Conservation (phyloP, 1,140 invertebrate genomes). For the Geopemphigus sp. region DNA sequence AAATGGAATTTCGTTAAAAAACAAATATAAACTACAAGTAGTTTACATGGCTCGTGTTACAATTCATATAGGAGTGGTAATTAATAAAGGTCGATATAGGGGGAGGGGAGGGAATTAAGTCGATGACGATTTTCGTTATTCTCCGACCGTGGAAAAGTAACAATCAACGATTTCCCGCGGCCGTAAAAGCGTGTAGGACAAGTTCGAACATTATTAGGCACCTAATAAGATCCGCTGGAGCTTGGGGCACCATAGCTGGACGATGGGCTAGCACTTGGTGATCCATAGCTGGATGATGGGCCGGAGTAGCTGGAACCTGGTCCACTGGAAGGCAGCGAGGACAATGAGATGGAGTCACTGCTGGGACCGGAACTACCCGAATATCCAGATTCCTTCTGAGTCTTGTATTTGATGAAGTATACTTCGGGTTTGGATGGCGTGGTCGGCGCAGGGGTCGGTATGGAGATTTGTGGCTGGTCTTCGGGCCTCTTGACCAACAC, state of each 20-base stretch:
- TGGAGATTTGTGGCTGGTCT: constrained; percentile 71
- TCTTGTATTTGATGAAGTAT: constrained; percentile 84
- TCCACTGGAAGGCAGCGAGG: constrained; percentile 51
- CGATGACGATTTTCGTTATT: background rate
- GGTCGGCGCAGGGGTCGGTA: constrained; percentile 72
- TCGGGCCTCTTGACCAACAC: constrained; percentile 83
- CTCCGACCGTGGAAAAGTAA: constrained; percentile 20
- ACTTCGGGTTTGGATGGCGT: constrained; percentile 82
- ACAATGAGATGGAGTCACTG: background rate
- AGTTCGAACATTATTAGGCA: background rate
- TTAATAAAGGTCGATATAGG: background rate
- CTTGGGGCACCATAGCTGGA: constrained; percentile 46
- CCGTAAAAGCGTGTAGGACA: background rate
- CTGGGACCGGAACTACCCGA: constrained; percentile 51
- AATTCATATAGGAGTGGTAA: background rate
- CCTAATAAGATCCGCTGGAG: constrained; percentile 53
- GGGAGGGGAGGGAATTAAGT: background rate
- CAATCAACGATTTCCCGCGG: constrained; percentile 13
- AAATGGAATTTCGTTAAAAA: constrained; percentile 25
- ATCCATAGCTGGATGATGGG: constrained; percentile 40
- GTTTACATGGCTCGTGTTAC: constrained; percentile 10
- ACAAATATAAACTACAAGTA: constrained; percentile 27
- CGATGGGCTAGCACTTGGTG: constrained; percentile 40
- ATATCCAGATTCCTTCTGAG: constrained; percentile 62
- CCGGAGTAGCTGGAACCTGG: constrained; percentile 53